Conservation (phyloP, 2,888 invertebrate species). For the Nyleta sp. region DNA sequence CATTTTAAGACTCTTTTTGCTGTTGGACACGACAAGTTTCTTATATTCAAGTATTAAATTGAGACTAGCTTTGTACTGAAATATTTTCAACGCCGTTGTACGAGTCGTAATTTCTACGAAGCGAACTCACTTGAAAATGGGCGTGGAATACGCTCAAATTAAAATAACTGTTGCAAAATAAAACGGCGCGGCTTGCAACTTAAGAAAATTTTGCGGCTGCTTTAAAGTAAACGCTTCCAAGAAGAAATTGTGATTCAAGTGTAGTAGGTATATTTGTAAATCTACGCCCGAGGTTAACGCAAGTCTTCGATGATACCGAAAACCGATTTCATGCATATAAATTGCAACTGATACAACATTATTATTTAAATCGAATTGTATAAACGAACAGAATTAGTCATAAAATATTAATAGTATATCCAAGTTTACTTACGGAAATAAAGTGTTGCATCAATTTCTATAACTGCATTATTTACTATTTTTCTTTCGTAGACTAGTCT, state of each 20-base stretch:
- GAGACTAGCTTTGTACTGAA: conserved; percentile 31
- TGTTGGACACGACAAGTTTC: no score
- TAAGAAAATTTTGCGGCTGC: conserved; percentile 54
- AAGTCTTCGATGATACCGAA: conserved; percentile 23
- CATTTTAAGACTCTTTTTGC: no score
- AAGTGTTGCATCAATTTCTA: no score
- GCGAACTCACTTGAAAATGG: conserved; percentile 45
- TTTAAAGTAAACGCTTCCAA: conserved; percentile 38
- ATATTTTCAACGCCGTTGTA: conserved; percentile 49
- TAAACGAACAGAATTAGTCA: not conserved
- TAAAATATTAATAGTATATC: no score
- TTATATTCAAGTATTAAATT: conserved; percentile 41
- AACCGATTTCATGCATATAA: conserved; percentile 15
- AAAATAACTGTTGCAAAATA: conserved; percentile 52
- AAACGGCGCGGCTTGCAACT: conserved; percentile 28
- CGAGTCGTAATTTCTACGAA: conserved; percentile 41
- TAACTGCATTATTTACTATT: no score
- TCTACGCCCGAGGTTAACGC: conserved; percentile 12
- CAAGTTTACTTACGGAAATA: no score
- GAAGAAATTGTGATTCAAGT: conserved; percentile 39
- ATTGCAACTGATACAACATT: not conserved
- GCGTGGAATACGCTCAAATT: conserved; percentile 47
- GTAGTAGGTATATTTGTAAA: conserved; percentile 21
- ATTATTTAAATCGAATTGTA: not conserved
- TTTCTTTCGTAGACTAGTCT: no score